Conservation (phyloP, 2,113 vertebrate species). For the Dicaeum eximium region DNA sequence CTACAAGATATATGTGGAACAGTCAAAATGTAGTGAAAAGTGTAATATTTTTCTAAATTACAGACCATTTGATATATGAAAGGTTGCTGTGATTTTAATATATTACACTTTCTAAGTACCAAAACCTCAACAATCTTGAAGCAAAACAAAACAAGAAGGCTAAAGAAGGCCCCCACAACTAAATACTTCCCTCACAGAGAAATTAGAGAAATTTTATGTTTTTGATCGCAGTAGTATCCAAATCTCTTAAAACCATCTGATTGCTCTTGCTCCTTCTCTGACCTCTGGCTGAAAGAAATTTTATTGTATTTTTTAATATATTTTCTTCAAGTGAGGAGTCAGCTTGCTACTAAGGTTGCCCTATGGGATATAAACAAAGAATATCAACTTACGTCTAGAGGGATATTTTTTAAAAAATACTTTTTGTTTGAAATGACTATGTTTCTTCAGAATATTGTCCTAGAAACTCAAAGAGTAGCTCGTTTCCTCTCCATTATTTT, state of each 20-base stretch:
- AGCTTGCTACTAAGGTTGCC: constrained; percentile 1
- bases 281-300: constrained; percentile 7
- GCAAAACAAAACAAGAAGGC: background rate
- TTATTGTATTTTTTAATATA: background rate
- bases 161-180: background rate
- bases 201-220: background rate
- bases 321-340: constrained; percentile 12
- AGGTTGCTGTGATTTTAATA: background rate
- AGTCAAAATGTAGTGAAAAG: background rate
- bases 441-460: constrained; percentile 24
- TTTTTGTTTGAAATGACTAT: constrained; percentile 22
- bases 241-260: background rate
- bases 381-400: background rate
- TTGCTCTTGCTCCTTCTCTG: background rate
- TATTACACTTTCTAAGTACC: background rate
- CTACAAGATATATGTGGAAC: background rate
- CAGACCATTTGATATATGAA: background rate
- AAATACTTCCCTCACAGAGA: background rate
- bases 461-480: constrained; percentile 32
- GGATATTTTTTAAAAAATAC: background rate
- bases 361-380: constrained; percentile 10
- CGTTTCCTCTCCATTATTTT: constrained; percentile 45
- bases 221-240: constrained; percentile 14
- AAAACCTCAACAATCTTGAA: background rate
- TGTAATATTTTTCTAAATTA: background rate